Base-by-base conservation (phyloP, 2,888 invertebrate genomes). In the Sesia apiformis region DNA sequence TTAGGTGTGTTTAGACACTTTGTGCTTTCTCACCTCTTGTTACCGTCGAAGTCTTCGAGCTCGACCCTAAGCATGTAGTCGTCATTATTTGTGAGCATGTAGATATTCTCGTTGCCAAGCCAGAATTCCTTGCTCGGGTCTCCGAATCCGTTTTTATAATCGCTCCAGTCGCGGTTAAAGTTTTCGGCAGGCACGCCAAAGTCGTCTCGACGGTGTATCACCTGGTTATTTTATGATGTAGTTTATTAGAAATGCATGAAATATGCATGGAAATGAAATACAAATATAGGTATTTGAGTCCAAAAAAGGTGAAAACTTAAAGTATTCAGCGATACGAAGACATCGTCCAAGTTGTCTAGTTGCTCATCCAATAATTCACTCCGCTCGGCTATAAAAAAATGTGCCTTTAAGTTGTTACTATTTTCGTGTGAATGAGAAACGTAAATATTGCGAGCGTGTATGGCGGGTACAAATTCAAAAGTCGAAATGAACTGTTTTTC, bases 41-140 rank as follows among this genome's bases (percentile, higher is more conserved):
- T 96, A 57, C 96, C 97, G 80, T 97, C 97, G 74, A 97, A 97
- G 81, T 97, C 97, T 80, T 97, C 97, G 2, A 97, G 89, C 72
- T 97, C 97, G 4, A 97, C 95, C 54, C 97, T 83, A 0, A 97
- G 89, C 78, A 94, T 93, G 76, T 97, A 97, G 72, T 97, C 96
- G 70, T 97, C 97, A 70, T 97, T 96, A 74, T 96, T 96, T 46
- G 97, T 97, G 51, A 97, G 90, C 95, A 97, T 96, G 79, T 96
- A 97, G 61, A 97, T 97, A 72, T 97, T 97, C 78, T 97, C 96
- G 73, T 97, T 97, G 53, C 97, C 97, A 39, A 97, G 91, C 97
- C 97, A 97, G 82, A 97, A 96, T 78, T 97, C 97, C 72, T 95
- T 94, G 62, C 93, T 93, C 0, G 96, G 95, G 84, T 97, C 96